A percentile compares a stretch with the other conserved stretches of the same genome.
Evolutionary conservation across 37 sponge, comb jelly and placozoan genomes (phyloP).

Genomic region (Mnemiopsis leidyi): DNA sequence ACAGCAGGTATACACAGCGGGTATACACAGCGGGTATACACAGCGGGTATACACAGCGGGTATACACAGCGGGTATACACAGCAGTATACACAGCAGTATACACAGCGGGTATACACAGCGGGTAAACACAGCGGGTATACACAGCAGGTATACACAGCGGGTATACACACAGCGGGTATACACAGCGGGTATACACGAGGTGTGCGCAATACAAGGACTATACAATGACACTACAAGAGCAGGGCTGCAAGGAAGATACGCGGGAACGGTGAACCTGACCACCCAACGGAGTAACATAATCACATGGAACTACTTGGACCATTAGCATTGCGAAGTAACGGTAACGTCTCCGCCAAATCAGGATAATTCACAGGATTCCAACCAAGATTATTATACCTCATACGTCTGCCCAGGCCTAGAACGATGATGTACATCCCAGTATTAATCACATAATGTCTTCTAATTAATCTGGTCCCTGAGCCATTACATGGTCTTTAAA

Average conservation of each 20-base stretch:
- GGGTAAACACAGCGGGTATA: too few relatives aligned
- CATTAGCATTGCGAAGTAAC: not conserved
- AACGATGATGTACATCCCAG: too few relatives aligned
- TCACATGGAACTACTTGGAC: not conserved
- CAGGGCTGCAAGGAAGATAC: not conserved
- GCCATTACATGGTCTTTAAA: too few relatives aligned
- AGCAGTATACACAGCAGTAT: too few relatives aligned
- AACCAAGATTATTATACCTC: not conserved
- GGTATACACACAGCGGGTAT: not conserved
- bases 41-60: too few relatives aligned
- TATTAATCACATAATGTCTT: not conserved
- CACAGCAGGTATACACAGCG: too few relatives aligned
- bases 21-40: too few relatives aligned
- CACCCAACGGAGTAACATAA: not conserved
- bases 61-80: too few relatives aligned
- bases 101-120: too few relatives aligned
- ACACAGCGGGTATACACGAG: not conserved
- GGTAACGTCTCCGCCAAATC: not conserved
- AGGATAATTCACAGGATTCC: not conserved
- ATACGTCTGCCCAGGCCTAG: not conserved
- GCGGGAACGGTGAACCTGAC: not conserved
- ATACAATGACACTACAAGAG: too few relatives aligned
- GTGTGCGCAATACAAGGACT: not conserved
- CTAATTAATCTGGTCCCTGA: not conserved
- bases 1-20: too few relatives aligned